These are phyloP conservation scores for Serripes groenlandicus DNA, from an alignment of 2,888 invertebrate genomes.

Conservation along the genomic window DNA sequence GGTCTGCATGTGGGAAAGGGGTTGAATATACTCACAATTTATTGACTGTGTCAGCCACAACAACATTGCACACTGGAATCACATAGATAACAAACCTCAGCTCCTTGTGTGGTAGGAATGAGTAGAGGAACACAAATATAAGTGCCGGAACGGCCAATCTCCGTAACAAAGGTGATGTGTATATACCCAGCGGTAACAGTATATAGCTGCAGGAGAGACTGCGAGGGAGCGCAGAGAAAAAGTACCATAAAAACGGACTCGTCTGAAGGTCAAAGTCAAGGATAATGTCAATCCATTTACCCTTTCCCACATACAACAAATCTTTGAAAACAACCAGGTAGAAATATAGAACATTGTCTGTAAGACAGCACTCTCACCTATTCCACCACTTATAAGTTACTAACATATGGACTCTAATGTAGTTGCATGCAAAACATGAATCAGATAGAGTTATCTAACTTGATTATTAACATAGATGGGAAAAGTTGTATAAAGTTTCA, in stretches of 20 bases:
- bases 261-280: slow-evolving; percentile 70
- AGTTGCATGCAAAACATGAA: too few relatives aligned
- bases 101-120: slow-evolving; percentile 98
- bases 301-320: too few relatives aligned
- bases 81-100: slow-evolving; percentile 98
- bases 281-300: too few relatives aligned
- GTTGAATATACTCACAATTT: slow-evolving; percentile 94
- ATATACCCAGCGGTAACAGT: slow-evolving; percentile 89
- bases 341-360: too few relatives aligned
- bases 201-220: slow-evolving; percentile 94
- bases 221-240: slow-evolving; percentile 98
- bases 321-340: too few relatives aligned
- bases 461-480: too few relatives aligned
- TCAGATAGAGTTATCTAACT: too few relatives aligned
- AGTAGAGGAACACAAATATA: slow-evolving; percentile 95
- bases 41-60: slow-evolving; percentile 95
- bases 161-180: slow-evolving; percentile 89
- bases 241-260: slow-evolving; percentile 97
- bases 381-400: too few relatives aligned
- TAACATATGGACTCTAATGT: too few relatives aligned
- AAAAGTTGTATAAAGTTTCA: too few relatives aligned
- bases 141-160: slow-evolving; percentile 85
- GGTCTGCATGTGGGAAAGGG: too few relatives aligned
- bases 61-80: slow-evolving; percentile 97
- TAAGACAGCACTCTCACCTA: too few relatives aligned